A percentile compares a stretch with the other conserved stretches of the same genome.
Conservation (phyloP, 2,888 invertebrate species). For the Dione vanillae region DNA sequence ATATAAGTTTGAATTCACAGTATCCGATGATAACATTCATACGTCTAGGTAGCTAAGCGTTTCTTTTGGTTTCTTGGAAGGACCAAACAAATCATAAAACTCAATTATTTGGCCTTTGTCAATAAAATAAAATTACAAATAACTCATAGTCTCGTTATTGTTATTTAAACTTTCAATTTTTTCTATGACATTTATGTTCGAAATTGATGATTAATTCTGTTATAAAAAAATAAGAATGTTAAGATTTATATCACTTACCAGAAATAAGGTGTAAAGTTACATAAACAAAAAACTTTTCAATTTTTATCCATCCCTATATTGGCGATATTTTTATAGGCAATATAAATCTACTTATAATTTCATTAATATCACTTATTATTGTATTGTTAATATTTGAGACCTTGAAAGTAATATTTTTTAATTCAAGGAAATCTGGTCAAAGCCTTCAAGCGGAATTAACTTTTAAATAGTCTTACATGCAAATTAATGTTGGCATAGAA, state of each 20-base stretch:
- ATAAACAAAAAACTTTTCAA: neutral
- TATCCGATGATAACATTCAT: constrained; percentile 39
- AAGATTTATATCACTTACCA: neutral
- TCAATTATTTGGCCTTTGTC: constrained; percentile 31
- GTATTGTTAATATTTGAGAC: constrained; percentile 30
- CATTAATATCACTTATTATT: constrained; percentile 19
- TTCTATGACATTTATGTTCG: neutral
- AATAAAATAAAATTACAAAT: constrained; percentile 23
- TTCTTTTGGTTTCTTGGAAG: constrained; percentile 41
- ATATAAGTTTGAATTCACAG: constrained; percentile 39
- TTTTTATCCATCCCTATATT: neutral
- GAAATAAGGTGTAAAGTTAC: neutral
- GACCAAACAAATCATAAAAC: constrained; percentile 36
- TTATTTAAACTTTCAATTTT: constrained; percentile 8
- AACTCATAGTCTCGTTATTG: constrained; percentile 17
- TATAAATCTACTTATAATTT: constrained; percentile 14
- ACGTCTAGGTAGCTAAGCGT: constrained; percentile 31
- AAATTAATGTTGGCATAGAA: constrained; percentile 34
- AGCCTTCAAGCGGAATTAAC: constrained; percentile 25
- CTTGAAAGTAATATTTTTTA: constrained; percentile 37
- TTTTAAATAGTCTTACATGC: constrained; percentile 34
- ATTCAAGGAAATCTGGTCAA: constrained; percentile 35
- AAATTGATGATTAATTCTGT: neutral
- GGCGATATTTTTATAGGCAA: neutral
- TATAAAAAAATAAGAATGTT: neutral